A percentile compares a stretch with the other conserved stretches of the same genome.
Conservation (phyloP, 2,797 vertebrate species). For the Channa striata region DNA sequence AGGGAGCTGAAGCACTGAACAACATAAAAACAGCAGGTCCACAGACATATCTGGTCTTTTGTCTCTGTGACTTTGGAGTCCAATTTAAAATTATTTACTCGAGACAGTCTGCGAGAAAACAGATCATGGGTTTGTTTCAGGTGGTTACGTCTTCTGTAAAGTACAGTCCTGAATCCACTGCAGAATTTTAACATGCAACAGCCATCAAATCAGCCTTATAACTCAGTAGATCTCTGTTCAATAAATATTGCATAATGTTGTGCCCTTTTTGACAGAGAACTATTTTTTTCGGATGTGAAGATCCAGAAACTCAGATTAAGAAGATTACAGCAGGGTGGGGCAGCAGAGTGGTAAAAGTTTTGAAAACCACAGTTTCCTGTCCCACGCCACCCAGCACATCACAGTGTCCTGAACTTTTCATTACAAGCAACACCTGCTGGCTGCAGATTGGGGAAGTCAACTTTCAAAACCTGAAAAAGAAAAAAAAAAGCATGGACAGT, state of each 20-base stretch:
- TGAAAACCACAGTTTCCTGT: conserved; percentile 78
- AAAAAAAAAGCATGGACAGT: conserved; percentile 15
- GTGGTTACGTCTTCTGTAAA: no score
- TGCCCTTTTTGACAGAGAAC: conserved; percentile 21
- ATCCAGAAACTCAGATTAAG: conserved; percentile 35
- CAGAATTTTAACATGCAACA: no score
- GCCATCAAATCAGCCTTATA: not conserved
- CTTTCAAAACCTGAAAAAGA: conserved; percentile 40
- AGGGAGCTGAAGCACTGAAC: conserved; percentile 40
- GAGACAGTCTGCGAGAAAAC: not conserved
- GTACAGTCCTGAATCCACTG: no score
- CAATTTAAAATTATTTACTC: conserved; percentile 5
- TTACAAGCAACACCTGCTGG: conserved; percentile 48
- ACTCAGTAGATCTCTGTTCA: conserved; percentile 18
- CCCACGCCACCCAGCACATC: conserved; percentile 58
- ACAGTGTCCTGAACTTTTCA: not conserved
- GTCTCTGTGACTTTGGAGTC: conserved; percentile 13
- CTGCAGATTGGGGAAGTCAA: conserved; percentile 54
- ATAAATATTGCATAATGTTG: conserved; percentile 2
- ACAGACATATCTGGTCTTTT: conserved; percentile 1
- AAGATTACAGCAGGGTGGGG: conserved; percentile 61
- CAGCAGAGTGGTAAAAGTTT: conserved; percentile 33
- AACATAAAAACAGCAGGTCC: conserved; percentile 32
- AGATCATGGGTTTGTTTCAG: not conserved
- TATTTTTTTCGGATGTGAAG: conserved; percentile 10